These are phyloP conservation scores for Romanogobio albipinnatus DNA, from an alignment of 2,113 vertebrate species.

Conservation along the genomic window DNA sequence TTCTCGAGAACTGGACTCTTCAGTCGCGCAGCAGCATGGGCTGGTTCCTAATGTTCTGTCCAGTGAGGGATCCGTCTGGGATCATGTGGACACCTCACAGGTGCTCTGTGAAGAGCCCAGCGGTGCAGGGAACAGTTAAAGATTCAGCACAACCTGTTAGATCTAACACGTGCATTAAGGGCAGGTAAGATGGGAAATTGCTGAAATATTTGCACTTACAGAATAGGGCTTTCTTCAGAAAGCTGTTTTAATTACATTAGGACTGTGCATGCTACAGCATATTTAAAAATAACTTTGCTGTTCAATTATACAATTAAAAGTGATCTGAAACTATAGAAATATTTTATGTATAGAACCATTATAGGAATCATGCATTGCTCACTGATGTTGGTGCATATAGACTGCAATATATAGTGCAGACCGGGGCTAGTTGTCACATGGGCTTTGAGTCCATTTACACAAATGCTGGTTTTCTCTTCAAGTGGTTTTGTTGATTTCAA, in stretches of 20 bases:
- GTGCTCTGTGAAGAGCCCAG: neutral
- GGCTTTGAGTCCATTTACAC: neutral
- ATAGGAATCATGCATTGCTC: neutral
- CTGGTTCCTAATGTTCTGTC: neutral
- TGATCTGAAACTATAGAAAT: conserved; percentile 2
- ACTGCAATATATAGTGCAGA: neutral
- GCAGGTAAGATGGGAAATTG: neutral
- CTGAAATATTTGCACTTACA: neutral
- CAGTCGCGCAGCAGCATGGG: neutral
- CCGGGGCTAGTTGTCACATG: neutral
- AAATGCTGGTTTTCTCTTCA: neutral
- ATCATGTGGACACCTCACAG: conserved; percentile 25
- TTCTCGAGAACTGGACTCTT: conserved; percentile 7
- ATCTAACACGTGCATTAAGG: neutral
- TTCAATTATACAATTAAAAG: neutral
- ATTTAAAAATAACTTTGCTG: neutral
- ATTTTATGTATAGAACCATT: neutral
- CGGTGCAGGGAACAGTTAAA: conserved; percentile 9
- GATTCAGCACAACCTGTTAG: conserved; percentile 2
- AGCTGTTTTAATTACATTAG: neutral
- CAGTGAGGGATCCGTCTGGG: neutral
- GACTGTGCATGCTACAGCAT: neutral
- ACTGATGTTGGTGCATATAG: neutral
- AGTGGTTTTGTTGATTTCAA: neutral
- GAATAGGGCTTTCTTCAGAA: neutral